phyloP scores from a whole-genome alignment of 2,797 vertebrate genomes.

The Crax fasciolata region DNA sequence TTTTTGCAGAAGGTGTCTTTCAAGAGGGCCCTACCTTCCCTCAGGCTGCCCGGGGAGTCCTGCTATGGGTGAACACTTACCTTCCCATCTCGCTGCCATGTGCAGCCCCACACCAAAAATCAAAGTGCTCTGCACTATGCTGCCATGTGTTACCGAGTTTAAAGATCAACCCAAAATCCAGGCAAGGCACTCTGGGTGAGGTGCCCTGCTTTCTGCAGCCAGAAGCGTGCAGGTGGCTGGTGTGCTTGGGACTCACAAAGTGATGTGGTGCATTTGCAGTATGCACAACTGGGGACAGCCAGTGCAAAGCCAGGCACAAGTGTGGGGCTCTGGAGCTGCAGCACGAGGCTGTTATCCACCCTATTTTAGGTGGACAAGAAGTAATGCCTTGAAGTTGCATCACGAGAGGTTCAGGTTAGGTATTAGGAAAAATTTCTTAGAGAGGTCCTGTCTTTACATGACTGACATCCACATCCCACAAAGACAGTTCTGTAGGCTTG shows the following conservation, averaged over 20 bases:
- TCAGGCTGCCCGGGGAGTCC: not conserved
- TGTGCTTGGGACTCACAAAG: not conserved
- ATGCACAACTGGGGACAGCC: not conserved
- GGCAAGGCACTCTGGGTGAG: not conserved
- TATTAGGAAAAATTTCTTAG: not conserved
- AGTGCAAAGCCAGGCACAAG: not conserved
- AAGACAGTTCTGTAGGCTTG: not conserved
- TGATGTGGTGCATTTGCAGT: fast-evolving
- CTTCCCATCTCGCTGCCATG: not conserved
- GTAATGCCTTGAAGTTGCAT: too few relatives aligned
- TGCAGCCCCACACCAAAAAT: not conserved
- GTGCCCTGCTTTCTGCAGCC: not conserved
- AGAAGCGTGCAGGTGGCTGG: not conserved
- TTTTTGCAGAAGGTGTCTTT: not conserved
- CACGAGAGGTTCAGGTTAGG: too few relatives aligned
- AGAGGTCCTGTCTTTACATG: not conserved
- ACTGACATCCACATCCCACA: not conserved
- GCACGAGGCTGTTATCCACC: not conserved
- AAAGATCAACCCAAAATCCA: not conserved
- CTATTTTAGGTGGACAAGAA: not conserved
- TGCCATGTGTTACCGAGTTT: not conserved
- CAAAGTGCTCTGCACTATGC: not conserved
- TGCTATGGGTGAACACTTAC: not conserved
- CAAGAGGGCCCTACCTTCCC: not conserved
- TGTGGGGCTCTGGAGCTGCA: not conserved